Percentiles rank a stretch among this genome's conserved stretches.
phyloP scores from a whole-genome alignment of 2,113 vertebrate genomes.

The Pycnonotus jocosus region DNA sequence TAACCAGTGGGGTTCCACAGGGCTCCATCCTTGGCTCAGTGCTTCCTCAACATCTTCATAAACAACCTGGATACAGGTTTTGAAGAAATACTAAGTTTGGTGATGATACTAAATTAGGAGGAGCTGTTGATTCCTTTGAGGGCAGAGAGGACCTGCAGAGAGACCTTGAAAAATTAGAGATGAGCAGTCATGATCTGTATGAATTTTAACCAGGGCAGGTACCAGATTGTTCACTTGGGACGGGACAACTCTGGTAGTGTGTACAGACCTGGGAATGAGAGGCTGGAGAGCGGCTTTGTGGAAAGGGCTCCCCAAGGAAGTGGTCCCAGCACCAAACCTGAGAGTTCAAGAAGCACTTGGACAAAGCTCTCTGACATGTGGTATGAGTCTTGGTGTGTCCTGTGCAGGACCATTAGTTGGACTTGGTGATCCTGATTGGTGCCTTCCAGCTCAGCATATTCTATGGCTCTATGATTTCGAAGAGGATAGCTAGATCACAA shows the following conservation, averaged over 20 bases:
- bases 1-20: neutral
- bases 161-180: rapidly evolving
- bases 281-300: neutral
- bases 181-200: too few relatives aligned
- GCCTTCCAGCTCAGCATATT: neutral
- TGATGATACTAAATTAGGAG: neutral
- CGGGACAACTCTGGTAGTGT: neutral
- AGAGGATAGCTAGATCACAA: neutral
- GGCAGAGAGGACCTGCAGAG: neutral
- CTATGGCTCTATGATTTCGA: neutral
- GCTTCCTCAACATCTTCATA: neutral
- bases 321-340: neutral
- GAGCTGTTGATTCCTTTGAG: neutral
- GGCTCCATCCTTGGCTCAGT: neutral
- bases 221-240: neutral
- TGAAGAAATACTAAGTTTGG: neutral
- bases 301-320: neutral
- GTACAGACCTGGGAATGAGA: neutral
- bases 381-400: neutral
- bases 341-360: neutral
- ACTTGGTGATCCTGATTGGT: neutral
- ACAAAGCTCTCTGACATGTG: neutral
- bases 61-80: neutral
- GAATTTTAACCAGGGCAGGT: neutral
- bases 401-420: neutral